Evolutionary conservation across 2,888 invertebrate genomes (phyloP).

Genomic region (Endotricha flammealis): DNA sequence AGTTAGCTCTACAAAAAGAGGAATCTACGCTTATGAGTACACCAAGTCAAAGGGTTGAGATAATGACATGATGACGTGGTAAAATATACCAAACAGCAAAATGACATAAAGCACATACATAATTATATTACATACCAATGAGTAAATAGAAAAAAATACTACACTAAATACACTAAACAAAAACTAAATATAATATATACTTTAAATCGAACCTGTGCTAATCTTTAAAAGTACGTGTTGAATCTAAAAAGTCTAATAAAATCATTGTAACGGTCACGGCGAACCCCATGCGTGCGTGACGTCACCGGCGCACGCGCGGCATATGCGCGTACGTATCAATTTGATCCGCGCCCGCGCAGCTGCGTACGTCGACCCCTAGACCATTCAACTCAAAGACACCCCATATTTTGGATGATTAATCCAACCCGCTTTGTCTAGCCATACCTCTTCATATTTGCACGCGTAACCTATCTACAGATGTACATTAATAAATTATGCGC

Average conservation of each 20-base stretch:
- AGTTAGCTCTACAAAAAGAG: no score
- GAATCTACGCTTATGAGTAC: no score
- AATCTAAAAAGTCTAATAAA: neutral
- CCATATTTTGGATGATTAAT: constrained; percentile 66
- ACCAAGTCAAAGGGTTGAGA: no score
- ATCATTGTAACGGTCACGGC: constrained; percentile 13
- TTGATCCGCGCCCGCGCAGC: constrained; percentile 69
- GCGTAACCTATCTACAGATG: constrained; percentile 55
- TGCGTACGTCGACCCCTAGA: constrained; percentile 61
- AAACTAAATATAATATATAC: no score
- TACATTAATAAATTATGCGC: constrained; percentile 53
- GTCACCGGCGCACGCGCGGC: constrained; percentile 44
- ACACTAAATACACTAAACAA: no score
- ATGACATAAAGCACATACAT: no score
- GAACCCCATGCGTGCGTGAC: constrained; percentile 34
- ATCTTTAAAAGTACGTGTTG: no score
- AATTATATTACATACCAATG: no score
- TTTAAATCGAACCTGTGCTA: no score
- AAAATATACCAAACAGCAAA: no score
- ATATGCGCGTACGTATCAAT: constrained; percentile 53
- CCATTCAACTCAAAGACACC: constrained; percentile 46
- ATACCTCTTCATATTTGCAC: constrained; percentile 53
- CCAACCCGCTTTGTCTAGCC: constrained; percentile 61
- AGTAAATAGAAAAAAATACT: no score
- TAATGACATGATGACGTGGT: no score